A percentile compares a stretch with the other conserved stretches of the same genome.
Conservation (phyloP, 2,113 vertebrate genomes). For the Lampris incognitus region DNA sequence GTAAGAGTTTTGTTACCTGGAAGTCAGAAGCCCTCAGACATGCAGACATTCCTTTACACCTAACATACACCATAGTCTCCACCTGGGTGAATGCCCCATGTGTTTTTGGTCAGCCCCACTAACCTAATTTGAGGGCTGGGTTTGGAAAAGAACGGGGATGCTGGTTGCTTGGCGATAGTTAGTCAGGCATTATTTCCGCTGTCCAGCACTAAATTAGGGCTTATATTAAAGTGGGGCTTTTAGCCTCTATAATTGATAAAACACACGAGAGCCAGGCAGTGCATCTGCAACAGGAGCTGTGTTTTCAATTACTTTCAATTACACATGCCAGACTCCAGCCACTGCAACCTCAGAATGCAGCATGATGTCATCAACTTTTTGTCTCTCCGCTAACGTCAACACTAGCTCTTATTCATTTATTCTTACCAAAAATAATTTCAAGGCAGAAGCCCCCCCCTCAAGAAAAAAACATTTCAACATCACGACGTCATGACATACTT, state of each 20-base stretch:
- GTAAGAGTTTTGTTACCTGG: conserved; percentile 36
- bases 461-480: conserved; percentile 3
- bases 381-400: not conserved
- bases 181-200: conserved; percentile 47
- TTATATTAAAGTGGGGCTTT: conserved; percentile 32
- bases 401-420: no score
- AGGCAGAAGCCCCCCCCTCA: conserved; percentile 3
- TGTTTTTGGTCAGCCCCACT: conserved; percentile 55
- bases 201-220: conserved; percentile 40
- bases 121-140: conserved; percentile 27
- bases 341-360: conserved; percentile 51
- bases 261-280: conserved; percentile 35
- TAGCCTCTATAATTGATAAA: conserved; percentile 60
- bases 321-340: conserved; percentile 56
- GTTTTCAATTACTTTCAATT: conserved; percentile 65
- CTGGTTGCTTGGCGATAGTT: conserved; percentile 16
- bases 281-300: conserved; percentile 15
- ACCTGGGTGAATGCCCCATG: conserved; percentile 46
- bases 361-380: conserved; percentile 73
- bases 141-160: conserved; percentile 27
- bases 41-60: conserved; percentile 37
- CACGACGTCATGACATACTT: conserved; percentile 1
- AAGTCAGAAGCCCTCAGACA: conserved; percentile 33
- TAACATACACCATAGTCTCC: conserved; percentile 27
- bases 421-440: conserved; percentile 19